A percentile compares a stretch with the other conserved stretches of the same genome.
These are phyloP conservation scores for Caenorhabditis zanzibari DNA, from an alignment of 2,888 invertebrate genomes.

Conservation along the genomic window DNA sequence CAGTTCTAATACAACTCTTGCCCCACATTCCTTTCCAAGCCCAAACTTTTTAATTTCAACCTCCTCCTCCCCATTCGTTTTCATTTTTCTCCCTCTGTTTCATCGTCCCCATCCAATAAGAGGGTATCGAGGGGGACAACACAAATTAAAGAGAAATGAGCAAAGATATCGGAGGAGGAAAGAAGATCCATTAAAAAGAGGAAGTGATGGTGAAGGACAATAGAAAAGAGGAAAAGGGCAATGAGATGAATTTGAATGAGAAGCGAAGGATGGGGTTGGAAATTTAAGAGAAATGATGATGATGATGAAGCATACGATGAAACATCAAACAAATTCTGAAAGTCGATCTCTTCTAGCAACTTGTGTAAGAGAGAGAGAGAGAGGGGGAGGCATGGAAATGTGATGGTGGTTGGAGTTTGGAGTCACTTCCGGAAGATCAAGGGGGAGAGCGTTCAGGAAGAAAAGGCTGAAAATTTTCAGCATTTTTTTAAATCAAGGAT, in stretches of 20 bases:
- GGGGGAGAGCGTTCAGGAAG: no score
- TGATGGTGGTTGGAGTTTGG: slow-evolving; percentile 1
- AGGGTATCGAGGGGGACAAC: neutral
- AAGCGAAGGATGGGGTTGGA: neutral
- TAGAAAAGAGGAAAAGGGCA: slow-evolving; percentile 22
- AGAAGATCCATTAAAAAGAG: slow-evolving; percentile 45
- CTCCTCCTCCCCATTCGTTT: neutral
- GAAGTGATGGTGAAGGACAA: slow-evolving; percentile 38
- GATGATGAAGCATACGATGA: slow-evolving; percentile 23
- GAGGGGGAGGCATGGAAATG: neutral
- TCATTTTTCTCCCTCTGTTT: neutral
- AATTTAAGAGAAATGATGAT: neutral
- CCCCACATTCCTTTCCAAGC: neutral
- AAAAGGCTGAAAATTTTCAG: no score
- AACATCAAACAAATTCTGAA: slow-evolving; percentile 30
- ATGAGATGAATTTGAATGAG: slow-evolving; percentile 48
- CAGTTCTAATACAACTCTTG: no score
- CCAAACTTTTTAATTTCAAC: neutral
- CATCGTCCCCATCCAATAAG: neutral
- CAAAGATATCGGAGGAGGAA: slow-evolving; percentile 6
- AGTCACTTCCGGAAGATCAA: no score
- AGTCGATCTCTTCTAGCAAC: slow-evolving; percentile 21
- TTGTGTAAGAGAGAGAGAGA: neutral
- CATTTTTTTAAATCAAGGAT: no score
- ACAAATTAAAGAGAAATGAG: slow-evolving; percentile 30